Conservation (phyloP, 2,797 vertebrate species). For the Cyprinella venusta region DNA sequence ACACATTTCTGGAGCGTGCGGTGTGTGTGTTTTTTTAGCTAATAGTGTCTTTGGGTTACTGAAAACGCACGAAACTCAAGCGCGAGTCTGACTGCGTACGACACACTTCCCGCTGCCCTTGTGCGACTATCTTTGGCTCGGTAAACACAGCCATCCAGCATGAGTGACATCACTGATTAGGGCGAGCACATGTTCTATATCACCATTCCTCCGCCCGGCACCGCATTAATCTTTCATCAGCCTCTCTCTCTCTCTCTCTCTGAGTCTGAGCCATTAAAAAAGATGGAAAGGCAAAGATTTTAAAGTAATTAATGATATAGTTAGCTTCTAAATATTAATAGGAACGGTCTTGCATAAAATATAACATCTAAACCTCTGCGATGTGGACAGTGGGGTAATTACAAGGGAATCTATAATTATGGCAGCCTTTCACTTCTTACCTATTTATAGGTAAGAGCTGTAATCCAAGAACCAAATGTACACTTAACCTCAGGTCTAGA, state of each 20-base stretch:
- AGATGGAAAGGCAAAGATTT: slow-evolving; percentile 90
- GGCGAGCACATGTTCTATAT: slow-evolving; percentile 79
- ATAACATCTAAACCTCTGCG: slow-evolving; percentile 92
- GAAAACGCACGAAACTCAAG: not conserved
- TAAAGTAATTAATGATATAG: slow-evolving; percentile 98
- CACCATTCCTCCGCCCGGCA: slow-evolving; percentile 91
- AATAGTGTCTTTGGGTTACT: slow-evolving; percentile 28
- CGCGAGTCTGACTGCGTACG: not conserved
- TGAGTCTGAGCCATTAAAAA: slow-evolving; percentile 85
- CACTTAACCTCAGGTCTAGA: slow-evolving; percentile 58
- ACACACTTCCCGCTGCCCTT: slow-evolving; percentile 7
- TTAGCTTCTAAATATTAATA: slow-evolving; percentile 99
- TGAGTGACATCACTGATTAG: slow-evolving; percentile 82
- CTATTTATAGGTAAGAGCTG: slow-evolving; percentile 85
- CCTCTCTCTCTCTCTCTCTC: slow-evolving; percentile 53
- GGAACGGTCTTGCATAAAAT: slow-evolving; percentile 95
- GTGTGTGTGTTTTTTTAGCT: slow-evolving; percentile 17
- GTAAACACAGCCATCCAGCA: slow-evolving; percentile 83
- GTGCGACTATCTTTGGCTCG: slow-evolving; percentile 63
- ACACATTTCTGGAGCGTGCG: slow-evolving; percentile 58
- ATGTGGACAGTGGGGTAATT: slow-evolving; percentile 92
- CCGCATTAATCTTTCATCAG: slow-evolving; percentile 93
- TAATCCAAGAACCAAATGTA: slow-evolving; percentile 64
- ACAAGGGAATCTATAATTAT: slow-evolving; percentile 91
- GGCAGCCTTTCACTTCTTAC: slow-evolving; percentile 47